These are phyloP conservation scores for Azorinus chamasolen DNA, from an alignment of 2,888 invertebrate genomes.

Conservation along the genomic window DNA sequence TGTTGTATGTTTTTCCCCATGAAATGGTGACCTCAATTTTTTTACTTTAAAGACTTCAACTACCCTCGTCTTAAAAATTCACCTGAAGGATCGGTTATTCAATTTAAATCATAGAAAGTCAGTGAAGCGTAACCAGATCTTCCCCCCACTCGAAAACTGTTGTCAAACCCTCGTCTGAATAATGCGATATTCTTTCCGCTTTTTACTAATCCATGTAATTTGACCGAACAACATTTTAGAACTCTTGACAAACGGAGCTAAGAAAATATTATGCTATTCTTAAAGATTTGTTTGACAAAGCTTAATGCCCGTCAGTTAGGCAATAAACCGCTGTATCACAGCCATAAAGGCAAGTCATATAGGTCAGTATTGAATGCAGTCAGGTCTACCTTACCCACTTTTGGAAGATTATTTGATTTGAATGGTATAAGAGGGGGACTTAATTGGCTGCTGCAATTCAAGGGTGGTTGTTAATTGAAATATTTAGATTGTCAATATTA, in stretches of 20 bases:
- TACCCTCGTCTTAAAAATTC: too few relatives aligned
- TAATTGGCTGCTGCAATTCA: not conserved
- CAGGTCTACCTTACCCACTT: too few relatives aligned
- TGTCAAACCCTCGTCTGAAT: not conserved
- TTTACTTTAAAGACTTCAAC: too few relatives aligned
- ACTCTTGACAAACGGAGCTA: conserved; percentile 4
- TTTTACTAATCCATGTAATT: not conserved
- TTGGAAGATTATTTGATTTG: too few relatives aligned
- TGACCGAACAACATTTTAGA: not conserved
- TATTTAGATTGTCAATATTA: not conserved
- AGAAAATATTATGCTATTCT: conserved; percentile 14
- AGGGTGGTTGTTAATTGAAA: conserved; percentile 4
- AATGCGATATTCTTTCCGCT: not conserved
- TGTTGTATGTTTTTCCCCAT: conserved; percentile 4
- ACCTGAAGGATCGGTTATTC: conserved; percentile 5
- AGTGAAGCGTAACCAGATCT: not conserved
- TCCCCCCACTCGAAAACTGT: not conserved
- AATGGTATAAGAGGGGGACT: not conserved
- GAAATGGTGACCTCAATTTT: not conserved
- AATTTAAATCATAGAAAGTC: conserved; percentile 9
- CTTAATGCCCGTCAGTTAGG: not conserved
- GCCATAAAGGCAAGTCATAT: too few relatives aligned
- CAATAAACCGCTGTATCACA: too few relatives aligned
- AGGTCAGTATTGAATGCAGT: too few relatives aligned
- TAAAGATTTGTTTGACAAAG: conserved; percentile 10